These are phyloP conservation scores for Chaetodon trifascialis DNA, from an alignment of 2,113 vertebrate genomes.

Conservation along the genomic window DNA sequence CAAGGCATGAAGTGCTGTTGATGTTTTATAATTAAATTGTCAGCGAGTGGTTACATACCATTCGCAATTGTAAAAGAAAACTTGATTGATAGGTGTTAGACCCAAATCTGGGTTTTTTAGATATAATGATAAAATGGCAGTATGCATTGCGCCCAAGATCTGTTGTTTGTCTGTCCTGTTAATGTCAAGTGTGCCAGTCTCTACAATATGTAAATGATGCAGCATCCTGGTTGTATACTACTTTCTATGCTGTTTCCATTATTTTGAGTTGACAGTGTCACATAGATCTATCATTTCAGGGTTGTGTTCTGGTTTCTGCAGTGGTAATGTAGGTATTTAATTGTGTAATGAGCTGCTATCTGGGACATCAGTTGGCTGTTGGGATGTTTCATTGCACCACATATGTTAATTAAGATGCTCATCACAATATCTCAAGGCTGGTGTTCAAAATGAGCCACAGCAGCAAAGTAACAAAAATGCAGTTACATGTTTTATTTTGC, in stretches of 20 bases:
- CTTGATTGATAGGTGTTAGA: not conserved
- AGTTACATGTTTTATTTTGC: conserved; percentile 50
- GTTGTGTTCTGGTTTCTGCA: not conserved
- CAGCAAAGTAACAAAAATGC: conserved; percentile 34
- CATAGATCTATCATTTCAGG: not conserved
- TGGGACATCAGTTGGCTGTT: conserved; percentile 40
- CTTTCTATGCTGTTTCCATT: not conserved
- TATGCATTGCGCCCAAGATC: not conserved
- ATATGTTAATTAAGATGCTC: conserved; percentile 40
- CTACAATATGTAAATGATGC: not conserved
- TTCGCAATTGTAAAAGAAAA: not conserved
- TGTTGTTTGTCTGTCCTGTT: not conserved
- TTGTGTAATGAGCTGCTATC: conserved; percentile 32
- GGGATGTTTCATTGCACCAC: conserved; percentile 41
- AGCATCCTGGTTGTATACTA: too few relatives aligned
- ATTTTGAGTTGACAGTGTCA: not conserved
- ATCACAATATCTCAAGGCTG: conserved; percentile 46
- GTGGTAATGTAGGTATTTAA: not conserved
- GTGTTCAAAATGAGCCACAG: conserved; percentile 33
- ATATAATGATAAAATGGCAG: not conserved
- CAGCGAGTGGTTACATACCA: not conserved
- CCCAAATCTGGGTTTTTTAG: not conserved
- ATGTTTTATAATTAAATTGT: not conserved
- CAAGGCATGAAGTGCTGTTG: not conserved
- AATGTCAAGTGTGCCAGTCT: not conserved